These are phyloP conservation scores for Penaeus chinensis DNA, from an alignment of 1,140 invertebrate genomes.

Conservation along the genomic window DNA sequence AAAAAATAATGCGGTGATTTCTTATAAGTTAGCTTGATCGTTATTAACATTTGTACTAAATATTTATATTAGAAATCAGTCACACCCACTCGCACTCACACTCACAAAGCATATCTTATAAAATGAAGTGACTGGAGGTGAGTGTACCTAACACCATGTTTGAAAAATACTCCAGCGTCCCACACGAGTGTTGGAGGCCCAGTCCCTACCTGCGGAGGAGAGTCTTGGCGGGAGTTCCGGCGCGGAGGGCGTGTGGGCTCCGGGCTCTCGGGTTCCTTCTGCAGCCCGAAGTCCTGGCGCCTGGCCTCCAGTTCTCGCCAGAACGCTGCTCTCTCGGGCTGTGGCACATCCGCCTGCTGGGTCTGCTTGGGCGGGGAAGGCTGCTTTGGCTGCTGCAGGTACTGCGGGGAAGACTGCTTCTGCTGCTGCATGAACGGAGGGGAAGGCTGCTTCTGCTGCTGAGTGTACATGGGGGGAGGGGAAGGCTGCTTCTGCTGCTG, in stretches of 20 bases:
- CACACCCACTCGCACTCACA: too few relatives aligned
- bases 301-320: neutral
- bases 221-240: slow-evolving; percentile 16
- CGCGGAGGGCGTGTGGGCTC: slow-evolving; percentile 34
- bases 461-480: neutral
- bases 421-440: neutral
- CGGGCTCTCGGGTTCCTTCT: neutral
- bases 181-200: neutral
- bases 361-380: neutral
- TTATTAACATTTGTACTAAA: too few relatives aligned
- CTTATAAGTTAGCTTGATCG: too few relatives aligned
- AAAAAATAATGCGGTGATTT: too few relatives aligned
- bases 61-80: too few relatives aligned
- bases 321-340: neutral
- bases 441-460: slow-evolving; percentile 9
- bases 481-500: neutral
- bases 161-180: too few relatives aligned
- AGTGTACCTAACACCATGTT: too few relatives aligned
- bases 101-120: too few relatives aligned
- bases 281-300: neutral
- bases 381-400: neutral
- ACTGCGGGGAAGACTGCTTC: slow-evolving; percentile 6
- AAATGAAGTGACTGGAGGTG: too few relatives aligned
- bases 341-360: neutral
- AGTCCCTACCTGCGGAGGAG: slow-evolving; percentile 30